Percentiles rank a stretch among this genome's conserved stretches.
Evolutionary conservation across 2,797 vertebrate genomes (phyloP).

Genomic region (Lycodopsis pacificus): DNA sequence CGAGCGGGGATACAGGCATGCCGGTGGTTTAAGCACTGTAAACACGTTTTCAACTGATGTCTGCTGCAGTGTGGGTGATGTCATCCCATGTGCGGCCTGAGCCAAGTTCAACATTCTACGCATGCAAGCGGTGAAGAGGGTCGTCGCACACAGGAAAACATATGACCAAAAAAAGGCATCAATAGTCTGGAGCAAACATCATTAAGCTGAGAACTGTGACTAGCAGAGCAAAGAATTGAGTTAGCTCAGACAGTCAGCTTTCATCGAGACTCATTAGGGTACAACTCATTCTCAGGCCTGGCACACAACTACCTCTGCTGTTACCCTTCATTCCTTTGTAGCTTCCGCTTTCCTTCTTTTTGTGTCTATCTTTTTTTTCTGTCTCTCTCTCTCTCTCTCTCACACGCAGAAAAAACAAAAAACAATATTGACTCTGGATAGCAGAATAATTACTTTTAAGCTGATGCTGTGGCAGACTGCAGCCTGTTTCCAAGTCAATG

Average conservation of each 20-base stretch:
- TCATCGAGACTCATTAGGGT: slow-evolving; percentile 74
- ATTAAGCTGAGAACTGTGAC: slow-evolving; percentile 72
- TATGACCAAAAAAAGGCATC: slow-evolving; percentile 73
- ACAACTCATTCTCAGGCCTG: slow-evolving; percentile 70
- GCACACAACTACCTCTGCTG: slow-evolving; percentile 40
- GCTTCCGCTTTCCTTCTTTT: slow-evolving; percentile 5
- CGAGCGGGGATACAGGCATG: slow-evolving; percentile 58
- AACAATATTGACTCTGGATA: slow-evolving; percentile 59
- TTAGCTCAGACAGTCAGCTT: slow-evolving; percentile 75
- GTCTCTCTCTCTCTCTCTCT: background rate
- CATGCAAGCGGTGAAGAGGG: slow-evolving; percentile 38
- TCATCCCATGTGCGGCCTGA: slow-evolving; percentile 51
- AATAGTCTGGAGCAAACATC: slow-evolving; percentile 72
- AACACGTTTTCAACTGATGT: slow-evolving; percentile 75
- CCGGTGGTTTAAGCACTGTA: slow-evolving; percentile 66
- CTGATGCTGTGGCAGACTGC: slow-evolving; percentile 49
- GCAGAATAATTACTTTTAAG: slow-evolving; percentile 63
- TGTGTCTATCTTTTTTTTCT: slow-evolving; percentile 25
- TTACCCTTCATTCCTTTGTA: slow-evolving; percentile 28
- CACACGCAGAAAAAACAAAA: background rate
- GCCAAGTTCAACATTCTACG: slow-evolving; percentile 67
- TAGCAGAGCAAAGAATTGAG: slow-evolving; percentile 80
- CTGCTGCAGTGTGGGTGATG: slow-evolving; percentile 69
- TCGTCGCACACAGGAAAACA: slow-evolving; percentile 47
- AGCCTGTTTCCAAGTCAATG: slow-evolving; percentile 63